Evolutionary conservation across 1,140 invertebrate genomes (phyloP).

Genomic region (Bombus turneri): DNA sequence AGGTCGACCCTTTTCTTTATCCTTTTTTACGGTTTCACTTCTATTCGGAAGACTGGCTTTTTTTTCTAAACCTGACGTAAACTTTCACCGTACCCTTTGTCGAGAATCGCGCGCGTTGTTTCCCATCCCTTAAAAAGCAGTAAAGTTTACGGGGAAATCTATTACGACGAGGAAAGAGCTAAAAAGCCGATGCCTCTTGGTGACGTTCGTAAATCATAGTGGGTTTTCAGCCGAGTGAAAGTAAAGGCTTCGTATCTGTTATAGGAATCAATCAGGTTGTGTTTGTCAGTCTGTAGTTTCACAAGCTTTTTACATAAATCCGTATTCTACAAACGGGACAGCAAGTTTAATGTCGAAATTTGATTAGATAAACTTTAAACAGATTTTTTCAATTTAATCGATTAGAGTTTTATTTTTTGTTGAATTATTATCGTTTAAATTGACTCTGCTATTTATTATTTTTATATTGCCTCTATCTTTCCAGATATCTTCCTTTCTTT

Average conservation of each 20-base stretch:
- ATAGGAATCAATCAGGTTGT: constrained; percentile 47
- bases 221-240: constrained; percentile 69
- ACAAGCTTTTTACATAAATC: background rate
- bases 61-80: constrained; percentile 32
- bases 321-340: background rate
- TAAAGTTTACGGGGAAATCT: constrained; percentile 71
- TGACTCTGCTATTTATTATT: background rate
- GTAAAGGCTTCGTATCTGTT: constrained; percentile 73
- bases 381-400: background rate
- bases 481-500: too few relatives aligned
- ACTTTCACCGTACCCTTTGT: constrained; percentile 80
- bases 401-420: rapidly evolving
- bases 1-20: constrained; percentile 28
- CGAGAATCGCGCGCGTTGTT: constrained; percentile 15
- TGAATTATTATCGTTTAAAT: background rate
- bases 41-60: background rate
- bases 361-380: background rate
- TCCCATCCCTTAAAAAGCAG: constrained; percentile 53
- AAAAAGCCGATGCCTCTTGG: constrained; percentile 45
- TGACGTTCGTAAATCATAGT: constrained; percentile 70
- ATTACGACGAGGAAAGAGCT: constrained; percentile 41
- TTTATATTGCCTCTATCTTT: background rate
- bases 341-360: background rate
- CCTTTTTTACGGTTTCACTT: constrained; percentile 22
- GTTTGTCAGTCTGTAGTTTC: too few relatives aligned